Percentiles rank a stretch among this genome's conserved stretches.
Conservation (phyloP, 1,140 invertebrate genomes). For the Eupeodes corollae region DNA sequence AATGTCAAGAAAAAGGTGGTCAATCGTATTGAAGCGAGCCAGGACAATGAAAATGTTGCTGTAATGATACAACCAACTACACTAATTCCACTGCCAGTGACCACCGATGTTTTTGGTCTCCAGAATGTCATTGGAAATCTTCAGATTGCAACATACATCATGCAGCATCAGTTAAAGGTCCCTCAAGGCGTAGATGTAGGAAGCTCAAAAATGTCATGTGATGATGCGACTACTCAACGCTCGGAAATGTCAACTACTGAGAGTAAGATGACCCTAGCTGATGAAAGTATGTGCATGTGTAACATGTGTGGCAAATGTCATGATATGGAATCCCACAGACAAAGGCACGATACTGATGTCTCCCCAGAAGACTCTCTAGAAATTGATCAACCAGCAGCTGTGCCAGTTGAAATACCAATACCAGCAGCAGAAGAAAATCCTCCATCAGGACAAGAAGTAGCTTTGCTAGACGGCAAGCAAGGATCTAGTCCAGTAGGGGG, state of each 20-base stretch:
- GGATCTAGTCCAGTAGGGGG: too few species aligned
- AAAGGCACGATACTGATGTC: slow-evolving; percentile 8
- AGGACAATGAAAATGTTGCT: slow-evolving; percentile 33
- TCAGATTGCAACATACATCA: slow-evolving; percentile 30
- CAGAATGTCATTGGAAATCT: slow-evolving; percentile 33
- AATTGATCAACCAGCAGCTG: not conserved
- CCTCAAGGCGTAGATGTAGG: slow-evolving; percentile 3
- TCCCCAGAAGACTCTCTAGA: slow-evolving; percentile 25
- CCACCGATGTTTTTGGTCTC: slow-evolving; percentile 29
- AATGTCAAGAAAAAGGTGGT: slow-evolving; percentile 26
- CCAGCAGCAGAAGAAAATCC: slow-evolving; percentile 12
- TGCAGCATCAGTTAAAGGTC: slow-evolving; percentile 22
- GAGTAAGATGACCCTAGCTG: slow-evolving; percentile 16
- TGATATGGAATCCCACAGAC: not conserved
- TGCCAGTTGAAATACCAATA: slow-evolving; percentile 6
- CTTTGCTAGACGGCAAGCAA: too few species aligned
- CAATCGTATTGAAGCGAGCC: too few species aligned
- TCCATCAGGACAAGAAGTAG: too few species aligned
- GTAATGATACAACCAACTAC: slow-evolving; percentile 38
- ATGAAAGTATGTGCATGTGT: slow-evolving; percentile 8
- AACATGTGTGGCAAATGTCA: slow-evolving; percentile 11
- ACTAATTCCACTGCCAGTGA: slow-evolving; percentile 32
- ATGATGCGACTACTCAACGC: slow-evolving; percentile 20
- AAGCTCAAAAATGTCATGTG: slow-evolving; percentile 8
- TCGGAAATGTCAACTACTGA: slow-evolving; percentile 28